Evolutionary conservation across 2,888 invertebrate genomes (phyloP).

Genomic region (Schrankia costaestrigalis): DNA sequence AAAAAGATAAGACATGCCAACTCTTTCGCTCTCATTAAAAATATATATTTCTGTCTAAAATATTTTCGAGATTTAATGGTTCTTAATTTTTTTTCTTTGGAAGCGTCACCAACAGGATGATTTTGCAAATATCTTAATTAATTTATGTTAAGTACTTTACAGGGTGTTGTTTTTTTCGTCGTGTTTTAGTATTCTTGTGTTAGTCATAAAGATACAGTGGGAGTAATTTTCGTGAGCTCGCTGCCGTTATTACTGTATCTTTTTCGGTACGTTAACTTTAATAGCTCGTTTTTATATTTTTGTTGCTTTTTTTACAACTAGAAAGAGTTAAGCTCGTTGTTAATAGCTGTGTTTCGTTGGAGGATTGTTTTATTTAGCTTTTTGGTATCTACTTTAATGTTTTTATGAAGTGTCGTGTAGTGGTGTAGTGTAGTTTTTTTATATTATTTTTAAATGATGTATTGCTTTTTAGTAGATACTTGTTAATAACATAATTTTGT

Average conservation of each 20-base stretch:
- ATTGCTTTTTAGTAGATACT: too few species aligned
- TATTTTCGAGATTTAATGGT: conserved; percentile 55
- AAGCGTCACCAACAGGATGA: conserved; percentile 70
- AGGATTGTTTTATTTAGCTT: too few species aligned
- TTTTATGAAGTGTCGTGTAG: too few species aligned
- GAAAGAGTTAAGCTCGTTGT: conserved; percentile 41
- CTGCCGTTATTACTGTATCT: conserved; percentile 49
- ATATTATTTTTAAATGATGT: too few species aligned
- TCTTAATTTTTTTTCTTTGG: conserved; percentile 50
- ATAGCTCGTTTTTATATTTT: conserved; percentile 43
- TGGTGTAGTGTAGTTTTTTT: too few species aligned
- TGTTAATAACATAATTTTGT: too few species aligned
- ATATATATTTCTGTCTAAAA: conserved; percentile 48
- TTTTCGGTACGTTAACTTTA: conserved; percentile 62
- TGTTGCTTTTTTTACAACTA: conserved; percentile 36
- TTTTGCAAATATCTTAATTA: conserved; percentile 73
- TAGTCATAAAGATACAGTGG: conserved; percentile 50
- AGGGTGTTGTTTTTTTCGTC: conserved; percentile 42
- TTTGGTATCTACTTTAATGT: too few species aligned
- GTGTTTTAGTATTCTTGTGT: conserved; percentile 47
- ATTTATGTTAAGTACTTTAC: conserved; percentile 71
- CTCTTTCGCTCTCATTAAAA: conserved; percentile 70
- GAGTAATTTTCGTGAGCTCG: conserved; percentile 50
- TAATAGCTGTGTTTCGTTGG: conserved; percentile 19
- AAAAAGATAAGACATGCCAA: conserved; percentile 65